Evolutionary conservation across 2,113 vertebrate genomes (phyloP), one percentile per base, ranked within the genome.

Genomic region (Nycticebus coucang): DNA sequence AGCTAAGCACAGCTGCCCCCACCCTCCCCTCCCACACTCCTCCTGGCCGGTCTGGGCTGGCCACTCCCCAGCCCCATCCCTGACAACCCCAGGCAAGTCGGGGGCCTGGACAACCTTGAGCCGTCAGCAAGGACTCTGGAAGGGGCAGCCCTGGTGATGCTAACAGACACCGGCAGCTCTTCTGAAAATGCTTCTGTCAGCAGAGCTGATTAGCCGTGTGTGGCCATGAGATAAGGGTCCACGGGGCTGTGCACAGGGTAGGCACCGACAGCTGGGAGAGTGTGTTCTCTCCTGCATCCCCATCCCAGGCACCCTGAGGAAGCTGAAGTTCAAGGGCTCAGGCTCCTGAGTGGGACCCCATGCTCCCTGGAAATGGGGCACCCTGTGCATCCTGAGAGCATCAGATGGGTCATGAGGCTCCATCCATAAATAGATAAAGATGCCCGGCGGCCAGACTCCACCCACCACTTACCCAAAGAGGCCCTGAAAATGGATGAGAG

Each of bases 401-500:
- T 55, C 6, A 1, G 75, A 17, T 3, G 5, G 33, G 75, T 9
- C 0, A 0, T 22, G 17, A 1, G 13, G 68, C 17, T 11, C 53
- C 45, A 50, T 50, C 45, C 45, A 50, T 50, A 50, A 50, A 50
- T 50, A 3, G 18, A 88, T 24, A 74, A 33, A 72, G 83, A n/a
- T 75, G 37, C 0, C 50, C 26, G 7, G 22, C 15, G 37, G 59
- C 1, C 0, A 1, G 55, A 28, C 82, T n/a, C 94, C 95, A 50
- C 94, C 80, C 94, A 87, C 77, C 85, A 95, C 96, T 96, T 83
- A 95, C 68, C 83, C 74, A 33, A 55, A 91, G 79, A 92, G 55
- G 84, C 72, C 91, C 83, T 28, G 77, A 82, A 96, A 96, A 96
- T 92, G 95, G 95, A 89, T 33, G 28, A 1, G 64, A 78, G 69